Evolutionary conservation across 2,113 vertebrate genomes (phyloP).

Genomic region (Dipodomys stephensi): DNA sequence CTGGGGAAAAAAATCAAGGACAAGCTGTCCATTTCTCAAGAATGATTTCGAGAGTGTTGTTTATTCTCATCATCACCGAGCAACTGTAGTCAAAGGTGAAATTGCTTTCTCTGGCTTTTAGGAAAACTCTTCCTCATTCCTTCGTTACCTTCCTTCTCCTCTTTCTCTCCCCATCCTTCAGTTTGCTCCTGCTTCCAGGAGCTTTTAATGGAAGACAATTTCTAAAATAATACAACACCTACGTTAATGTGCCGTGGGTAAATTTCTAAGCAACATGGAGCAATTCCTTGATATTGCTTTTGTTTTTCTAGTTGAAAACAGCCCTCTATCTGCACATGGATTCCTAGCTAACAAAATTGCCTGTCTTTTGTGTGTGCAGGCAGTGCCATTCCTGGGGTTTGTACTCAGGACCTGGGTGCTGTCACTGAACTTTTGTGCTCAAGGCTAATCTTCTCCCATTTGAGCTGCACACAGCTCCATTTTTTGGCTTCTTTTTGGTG

Average conservation of each 20-base stretch:
- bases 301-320: background rate
- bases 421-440: no score
- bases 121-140: background rate
- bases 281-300: background rate
- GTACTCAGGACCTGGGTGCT: no score
- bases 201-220: background rate
- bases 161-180: background rate
- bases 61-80: background rate
- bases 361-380: background rate
- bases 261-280: background rate
- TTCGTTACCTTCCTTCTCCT: background rate
- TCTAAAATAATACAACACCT: background rate
- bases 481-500: no score
- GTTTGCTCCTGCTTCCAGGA: background rate
- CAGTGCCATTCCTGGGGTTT: no score
- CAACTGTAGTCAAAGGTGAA: background rate
- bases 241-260: background rate
- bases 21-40: slow-evolving; percentile 43
- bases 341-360: background rate
- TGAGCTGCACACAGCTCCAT: no score
- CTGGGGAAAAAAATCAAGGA: slow-evolving; percentile 39
- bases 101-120: background rate
- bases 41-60: slow-evolving; percentile 9
- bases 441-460: no score
- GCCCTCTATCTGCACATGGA: background rate